Evolutionary conservation across 2,797 vertebrate species (phyloP).

Genomic region (Hemibagrus guttatus): DNA sequence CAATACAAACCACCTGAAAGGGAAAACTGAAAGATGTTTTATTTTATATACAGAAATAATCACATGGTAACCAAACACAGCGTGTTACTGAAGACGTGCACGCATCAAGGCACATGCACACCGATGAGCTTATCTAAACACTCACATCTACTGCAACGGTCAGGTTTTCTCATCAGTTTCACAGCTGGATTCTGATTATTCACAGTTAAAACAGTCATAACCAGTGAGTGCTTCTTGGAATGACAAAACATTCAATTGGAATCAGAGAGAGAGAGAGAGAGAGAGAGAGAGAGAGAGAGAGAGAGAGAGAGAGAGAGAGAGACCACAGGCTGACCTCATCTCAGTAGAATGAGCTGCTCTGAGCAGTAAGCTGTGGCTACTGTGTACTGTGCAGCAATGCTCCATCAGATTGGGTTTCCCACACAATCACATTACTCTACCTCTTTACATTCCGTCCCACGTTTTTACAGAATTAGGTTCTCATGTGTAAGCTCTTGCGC

Average conservation of each 20-base stretch:
- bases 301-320: neutral
- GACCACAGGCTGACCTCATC: conserved; percentile 41
- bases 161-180: conserved; percentile 28
- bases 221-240: neutral
- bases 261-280: neutral
- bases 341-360: conserved; percentile 11
- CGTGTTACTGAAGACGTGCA: neutral
- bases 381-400: conserved; percentile 19
- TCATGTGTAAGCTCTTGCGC: conserved; percentile 35
- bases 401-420: conserved; percentile 48
- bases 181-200: conserved; percentile 30
- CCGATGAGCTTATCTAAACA: neutral
- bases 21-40: neutral
- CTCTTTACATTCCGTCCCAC: conserved; percentile 44
- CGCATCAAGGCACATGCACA: neutral
- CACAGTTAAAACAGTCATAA: conserved; percentile 9
- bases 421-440: conserved; percentile 39
- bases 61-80: neutral
- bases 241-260: conserved; percentile 1
- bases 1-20: neutral
- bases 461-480: conserved; percentile 43
- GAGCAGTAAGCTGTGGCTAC: conserved; percentile 24
- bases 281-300: neutral
- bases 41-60: neutral
- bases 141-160: neutral